Evolutionary conservation across 2,113 vertebrate species (phyloP).

Genomic region (Tauraco erythrolophus): DNA sequence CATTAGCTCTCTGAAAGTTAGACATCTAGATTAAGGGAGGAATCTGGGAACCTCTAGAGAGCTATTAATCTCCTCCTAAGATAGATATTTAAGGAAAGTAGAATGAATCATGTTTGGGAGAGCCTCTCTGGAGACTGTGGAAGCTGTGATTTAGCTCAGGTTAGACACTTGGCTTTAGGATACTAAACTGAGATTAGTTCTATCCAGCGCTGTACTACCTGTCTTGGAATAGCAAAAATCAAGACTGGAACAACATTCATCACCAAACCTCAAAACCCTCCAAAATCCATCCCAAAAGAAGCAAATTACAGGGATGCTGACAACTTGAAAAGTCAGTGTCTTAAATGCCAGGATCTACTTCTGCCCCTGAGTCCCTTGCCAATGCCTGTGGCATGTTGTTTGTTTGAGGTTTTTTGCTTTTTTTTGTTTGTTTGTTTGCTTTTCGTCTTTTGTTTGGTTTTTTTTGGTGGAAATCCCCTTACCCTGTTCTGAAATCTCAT

Average conservation of each 20-base stretch:
- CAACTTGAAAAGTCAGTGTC: not conserved
- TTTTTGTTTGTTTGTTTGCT: not conserved
- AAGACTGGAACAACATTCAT: not conserved
- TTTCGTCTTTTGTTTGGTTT: not conserved
- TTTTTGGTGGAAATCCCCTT: not conserved
- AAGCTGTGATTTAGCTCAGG: slow-evolving; percentile 26
- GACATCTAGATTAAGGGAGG: not conserved
- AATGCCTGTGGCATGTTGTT: not conserved
- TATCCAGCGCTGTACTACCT: not conserved
- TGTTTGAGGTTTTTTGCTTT: not conserved
- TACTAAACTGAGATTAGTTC: not conserved
- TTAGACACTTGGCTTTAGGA: not conserved
- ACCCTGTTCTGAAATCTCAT: not conserved
- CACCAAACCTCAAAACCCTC: not conserved
- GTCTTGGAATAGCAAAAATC: not conserved
- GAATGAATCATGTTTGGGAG: slow-evolving; percentile 4
- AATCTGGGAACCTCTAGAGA: not conserved
- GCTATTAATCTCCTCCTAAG: not conserved
- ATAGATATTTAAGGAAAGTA: not conserved
- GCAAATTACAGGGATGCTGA: not conserved
- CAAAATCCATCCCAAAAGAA: not conserved
- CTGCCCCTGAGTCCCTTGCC: not conserved
- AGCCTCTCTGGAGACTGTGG: not conserved
- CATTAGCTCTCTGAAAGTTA: not conserved
- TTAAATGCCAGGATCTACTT: not conserved